Conservation (phyloP, 1,140 invertebrate genomes). For the Drosophila lowei region DNA sequence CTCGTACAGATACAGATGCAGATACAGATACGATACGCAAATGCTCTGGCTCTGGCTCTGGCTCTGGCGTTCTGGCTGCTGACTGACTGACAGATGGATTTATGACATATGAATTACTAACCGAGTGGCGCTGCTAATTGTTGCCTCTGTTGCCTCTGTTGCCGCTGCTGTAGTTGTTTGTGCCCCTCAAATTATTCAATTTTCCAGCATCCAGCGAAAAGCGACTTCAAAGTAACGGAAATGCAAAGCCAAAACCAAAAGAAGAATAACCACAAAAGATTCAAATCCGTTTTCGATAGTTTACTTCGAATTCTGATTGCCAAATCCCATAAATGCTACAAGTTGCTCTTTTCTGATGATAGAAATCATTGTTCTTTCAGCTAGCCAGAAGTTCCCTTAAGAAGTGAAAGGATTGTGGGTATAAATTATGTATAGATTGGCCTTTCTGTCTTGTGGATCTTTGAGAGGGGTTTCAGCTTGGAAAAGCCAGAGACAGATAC, state of each 20-base stretch:
- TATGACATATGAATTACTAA: slow-evolving; percentile 79
- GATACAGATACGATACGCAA: slow-evolving; percentile 20
- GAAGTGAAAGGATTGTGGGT: too few relatives aligned
- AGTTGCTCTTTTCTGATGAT: too few relatives aligned
- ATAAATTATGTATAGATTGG: too few relatives aligned
- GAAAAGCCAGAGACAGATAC: too few relatives aligned
- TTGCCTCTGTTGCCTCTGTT: slow-evolving; percentile 18
- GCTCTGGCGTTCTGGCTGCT: slow-evolving; percentile 4
- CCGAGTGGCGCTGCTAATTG: slow-evolving; percentile 61
- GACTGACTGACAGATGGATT: slow-evolving; percentile 66
- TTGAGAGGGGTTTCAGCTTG: too few relatives aligned
- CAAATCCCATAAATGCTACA: too few relatives aligned
- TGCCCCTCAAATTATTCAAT: slow-evolving; percentile 68
- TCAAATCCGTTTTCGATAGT: background rate
- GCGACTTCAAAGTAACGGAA: slow-evolving; percentile 70
- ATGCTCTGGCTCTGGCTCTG: too few relatives aligned
- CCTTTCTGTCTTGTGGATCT: too few relatives aligned
- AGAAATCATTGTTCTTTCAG: too few relatives aligned
- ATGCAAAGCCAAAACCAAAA: slow-evolving; percentile 35
- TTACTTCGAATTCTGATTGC: too few relatives aligned
- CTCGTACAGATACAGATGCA: slow-evolving; percentile 5
- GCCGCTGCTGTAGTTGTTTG: slow-evolving; percentile 16
- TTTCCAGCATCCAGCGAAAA: slow-evolving; percentile 43
- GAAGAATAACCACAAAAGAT: too few relatives aligned
- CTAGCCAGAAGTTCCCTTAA: too few relatives aligned